phyloP scores from a whole-genome alignment of 2,797 vertebrate genomes.

The Pangasius macronema region DNA sequence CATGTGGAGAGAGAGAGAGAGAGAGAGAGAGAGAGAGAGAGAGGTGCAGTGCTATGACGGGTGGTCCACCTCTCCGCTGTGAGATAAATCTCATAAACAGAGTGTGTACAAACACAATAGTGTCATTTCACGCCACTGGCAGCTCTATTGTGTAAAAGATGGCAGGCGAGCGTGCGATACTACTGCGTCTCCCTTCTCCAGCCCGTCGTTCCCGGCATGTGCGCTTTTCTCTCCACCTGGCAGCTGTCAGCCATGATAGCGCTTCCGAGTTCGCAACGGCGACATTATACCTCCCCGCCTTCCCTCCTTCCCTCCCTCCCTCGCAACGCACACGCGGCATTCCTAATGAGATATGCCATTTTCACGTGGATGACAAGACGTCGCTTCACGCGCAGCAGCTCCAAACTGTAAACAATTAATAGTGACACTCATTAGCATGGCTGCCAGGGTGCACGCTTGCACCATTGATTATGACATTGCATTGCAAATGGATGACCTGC shows the following conservation, averaged over 20 bases:
- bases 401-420: conserved; percentile 97
- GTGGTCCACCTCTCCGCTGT: conserved; percentile 53
- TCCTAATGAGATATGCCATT: conserved; percentile 95
- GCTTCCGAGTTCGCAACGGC: conserved; percentile 64
- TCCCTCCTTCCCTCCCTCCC: conserved; percentile 64
- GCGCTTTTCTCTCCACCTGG: conserved; percentile 74
- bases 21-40: conserved; percentile 21
- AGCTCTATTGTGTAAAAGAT: conserved; percentile 77
- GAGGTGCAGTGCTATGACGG: conserved; percentile 36
- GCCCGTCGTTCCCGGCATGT: conserved; percentile 62
- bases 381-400: conserved; percentile 67
- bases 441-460: conserved; percentile 67
- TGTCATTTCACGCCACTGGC: conserved; percentile 79
- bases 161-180: conserved; percentile 72
- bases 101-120: conserved; percentile 78
- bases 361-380: conserved; percentile 81
- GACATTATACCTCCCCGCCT: conserved; percentile 68
- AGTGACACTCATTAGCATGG: conserved; percentile 93
- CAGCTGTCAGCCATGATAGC: conserved; percentile 85
- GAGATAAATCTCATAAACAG: conserved; percentile 77
- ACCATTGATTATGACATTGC: conserved; percentile 91
- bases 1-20: not conserved
- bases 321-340: conserved; percentile 76
- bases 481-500: conserved; percentile 83
- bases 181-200: conserved; percentile 72